phyloP scores from a whole-genome alignment of 2,888 invertebrate genomes.

The Escarpia spicata region DNA sequence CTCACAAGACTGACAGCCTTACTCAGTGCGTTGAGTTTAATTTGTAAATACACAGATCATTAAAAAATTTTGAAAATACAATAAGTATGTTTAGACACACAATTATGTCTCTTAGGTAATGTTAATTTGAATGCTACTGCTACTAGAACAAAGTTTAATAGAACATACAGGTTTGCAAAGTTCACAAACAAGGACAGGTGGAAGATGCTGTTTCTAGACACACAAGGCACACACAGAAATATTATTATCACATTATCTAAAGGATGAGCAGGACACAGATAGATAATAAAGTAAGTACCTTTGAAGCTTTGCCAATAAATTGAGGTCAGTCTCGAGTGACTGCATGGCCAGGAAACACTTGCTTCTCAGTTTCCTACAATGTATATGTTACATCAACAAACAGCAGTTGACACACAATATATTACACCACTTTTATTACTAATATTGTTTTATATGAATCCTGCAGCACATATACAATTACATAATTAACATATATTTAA shows the following conservation, averaged over 20 bases:
- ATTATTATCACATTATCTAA: no score
- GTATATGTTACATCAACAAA: slow-evolving; percentile 17
- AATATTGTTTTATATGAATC: no score
- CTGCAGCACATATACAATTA: no score
- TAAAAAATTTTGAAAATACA: not conserved
- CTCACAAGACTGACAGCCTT: not conserved
- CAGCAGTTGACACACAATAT: not conserved
- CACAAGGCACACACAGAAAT: no score
- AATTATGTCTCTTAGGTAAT: no score
- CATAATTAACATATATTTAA: no score
- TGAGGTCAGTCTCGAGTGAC: slow-evolving; percentile 89
- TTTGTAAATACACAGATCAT: not conserved
- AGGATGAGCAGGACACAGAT: not conserved
- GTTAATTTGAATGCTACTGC: no score
- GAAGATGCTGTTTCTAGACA: no score
- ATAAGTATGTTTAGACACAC: not conserved
- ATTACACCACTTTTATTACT: not conserved
- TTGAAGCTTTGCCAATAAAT: slow-evolving; percentile 77
- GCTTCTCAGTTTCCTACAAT: slow-evolving; percentile 80
- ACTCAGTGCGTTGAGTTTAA: not conserved
- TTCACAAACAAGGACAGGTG: no score
- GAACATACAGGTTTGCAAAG: no score
- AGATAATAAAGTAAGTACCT: slow-evolving; percentile 51
- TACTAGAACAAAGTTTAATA: no score
- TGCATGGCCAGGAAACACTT: slow-evolving; percentile 93